phyloP scores from a whole-genome alignment of 2,888 invertebrate species.

The Ormyrus nitidulus region DNA sequence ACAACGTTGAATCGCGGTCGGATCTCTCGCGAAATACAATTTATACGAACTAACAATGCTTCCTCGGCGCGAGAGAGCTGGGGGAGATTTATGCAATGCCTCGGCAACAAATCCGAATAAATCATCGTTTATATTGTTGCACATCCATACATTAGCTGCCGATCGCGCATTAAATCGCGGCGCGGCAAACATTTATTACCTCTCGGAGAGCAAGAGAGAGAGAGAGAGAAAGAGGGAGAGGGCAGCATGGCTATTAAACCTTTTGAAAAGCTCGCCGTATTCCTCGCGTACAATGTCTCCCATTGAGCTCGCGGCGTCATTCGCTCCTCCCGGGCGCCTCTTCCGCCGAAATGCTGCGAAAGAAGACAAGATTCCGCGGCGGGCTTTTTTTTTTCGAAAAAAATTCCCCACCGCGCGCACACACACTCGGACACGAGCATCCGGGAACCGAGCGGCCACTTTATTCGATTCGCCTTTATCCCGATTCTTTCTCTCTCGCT shows the following conservation, averaged over 20 bases:
- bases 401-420: neutral
- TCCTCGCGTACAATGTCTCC: too few relatives aligned
- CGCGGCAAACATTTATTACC: neutral
- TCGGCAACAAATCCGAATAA: too few relatives aligned
- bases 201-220: neutral
- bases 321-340: neutral
- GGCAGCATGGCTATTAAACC: too few relatives aligned
- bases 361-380: conserved; percentile 19
- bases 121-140: too few relatives aligned
- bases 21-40: too few relatives aligned
- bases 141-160: too few relatives aligned
- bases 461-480: conserved; percentile 38
- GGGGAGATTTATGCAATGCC: too few relatives aligned
- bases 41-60: too few relatives aligned
- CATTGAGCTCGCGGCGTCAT: conserved; percentile 6
- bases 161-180: neutral
- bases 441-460: neutral
- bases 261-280: too few relatives aligned
- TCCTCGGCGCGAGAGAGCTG: too few relatives aligned
- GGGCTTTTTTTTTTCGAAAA: neutral
- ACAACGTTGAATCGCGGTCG: too few relatives aligned
- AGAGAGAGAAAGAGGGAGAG: too few relatives aligned
- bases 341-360: neutral
- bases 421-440: neutral
- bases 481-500: neutral